A percentile compares a stretch with the other conserved stretches of the same genome.
These are phyloP conservation scores for Pseudolaguvia tuberculata DNA, from an alignment of 2,113 vertebrate species.

Conservation along the genomic window DNA sequence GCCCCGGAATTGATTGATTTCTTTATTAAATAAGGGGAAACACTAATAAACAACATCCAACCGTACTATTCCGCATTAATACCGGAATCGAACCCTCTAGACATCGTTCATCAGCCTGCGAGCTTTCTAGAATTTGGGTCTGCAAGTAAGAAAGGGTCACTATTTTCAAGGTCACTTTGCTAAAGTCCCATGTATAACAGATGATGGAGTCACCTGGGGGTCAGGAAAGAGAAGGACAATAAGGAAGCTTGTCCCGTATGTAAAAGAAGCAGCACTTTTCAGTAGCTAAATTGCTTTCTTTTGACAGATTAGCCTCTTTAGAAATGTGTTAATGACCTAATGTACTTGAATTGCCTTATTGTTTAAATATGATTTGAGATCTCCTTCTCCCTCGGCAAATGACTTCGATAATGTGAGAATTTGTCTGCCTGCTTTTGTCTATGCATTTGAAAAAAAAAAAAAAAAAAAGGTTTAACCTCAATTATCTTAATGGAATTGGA, in stretches of 20 bases:
- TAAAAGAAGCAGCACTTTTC: constrained; percentile 61
- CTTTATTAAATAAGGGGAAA: too few species aligned
- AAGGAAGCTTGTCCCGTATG: constrained; percentile 30
- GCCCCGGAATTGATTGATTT: too few species aligned
- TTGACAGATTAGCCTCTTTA: constrained; percentile 65
- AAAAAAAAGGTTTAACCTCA: constrained; percentile 60
- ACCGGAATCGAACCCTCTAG: background rate
- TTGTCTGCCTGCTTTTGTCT: constrained; percentile 60
- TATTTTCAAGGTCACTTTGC: background rate
- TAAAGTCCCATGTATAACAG: background rate
- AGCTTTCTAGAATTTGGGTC: background rate
- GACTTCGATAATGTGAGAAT: constrained; percentile 62
- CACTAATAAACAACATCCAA: too few species aligned
- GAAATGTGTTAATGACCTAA: constrained; percentile 68
- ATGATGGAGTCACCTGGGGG: constrained; percentile 9
- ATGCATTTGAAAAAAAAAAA: constrained; percentile 46
- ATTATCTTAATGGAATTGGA: constrained; percentile 64
- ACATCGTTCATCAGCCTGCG: background rate
- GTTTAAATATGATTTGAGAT: constrained; percentile 64
- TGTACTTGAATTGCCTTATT: constrained; percentile 61
- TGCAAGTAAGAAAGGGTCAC: background rate
- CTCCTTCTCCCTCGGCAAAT: constrained; percentile 56
- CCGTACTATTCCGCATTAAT: background rate
- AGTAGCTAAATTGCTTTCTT: constrained; percentile 66
- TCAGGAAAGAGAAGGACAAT: background rate